phyloP scores from a whole-genome alignment of 2,888 invertebrate genomes.

The Eucera pruinosa region DNA sequence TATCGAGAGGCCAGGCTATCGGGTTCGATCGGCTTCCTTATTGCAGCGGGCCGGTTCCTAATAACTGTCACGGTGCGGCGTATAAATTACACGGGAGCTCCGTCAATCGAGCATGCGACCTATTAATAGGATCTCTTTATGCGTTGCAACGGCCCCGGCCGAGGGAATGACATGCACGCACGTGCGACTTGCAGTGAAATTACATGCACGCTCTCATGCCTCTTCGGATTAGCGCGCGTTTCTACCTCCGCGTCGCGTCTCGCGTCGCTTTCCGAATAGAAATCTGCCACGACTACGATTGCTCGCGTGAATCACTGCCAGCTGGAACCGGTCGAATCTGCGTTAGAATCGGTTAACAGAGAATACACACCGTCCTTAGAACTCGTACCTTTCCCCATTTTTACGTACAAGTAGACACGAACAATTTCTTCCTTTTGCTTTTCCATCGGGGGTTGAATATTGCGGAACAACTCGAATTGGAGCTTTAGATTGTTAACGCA shows the following conservation, averaged over 20 bases:
- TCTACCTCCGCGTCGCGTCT: conserved; percentile 26
- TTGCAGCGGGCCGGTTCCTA: conserved; percentile 56
- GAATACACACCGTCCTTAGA: too few species aligned
- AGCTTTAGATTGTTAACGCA: too few species aligned
- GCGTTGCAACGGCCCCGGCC: conserved; percentile 41
- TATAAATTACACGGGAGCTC: conserved; percentile 61
- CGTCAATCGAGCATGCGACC: conserved; percentile 61
- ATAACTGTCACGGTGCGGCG: conserved; percentile 60
- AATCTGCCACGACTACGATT: conserved; percentile 17
- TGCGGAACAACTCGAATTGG: too few species aligned
- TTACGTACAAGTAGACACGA: too few species aligned
- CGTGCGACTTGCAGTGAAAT: conserved; percentile 57
- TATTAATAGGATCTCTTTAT: conserved; percentile 67
- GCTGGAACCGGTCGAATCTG: conserved; percentile 12
- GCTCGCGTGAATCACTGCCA: conserved; percentile 20
- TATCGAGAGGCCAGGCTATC: conserved; percentile 38
- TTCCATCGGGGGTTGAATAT: too few species aligned
- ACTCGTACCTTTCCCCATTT: too few species aligned
- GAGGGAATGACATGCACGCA: conserved; percentile 58
- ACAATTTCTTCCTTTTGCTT: too few species aligned
- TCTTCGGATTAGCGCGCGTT: conserved; percentile 41
- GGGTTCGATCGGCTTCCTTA: conserved; percentile 61
- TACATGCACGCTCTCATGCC: conserved; percentile 51
- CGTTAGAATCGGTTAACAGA: background rate
- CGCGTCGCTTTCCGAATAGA: conserved; percentile 33